phyloP scores from a whole-genome alignment of 2,113 vertebrate species.

The Pterocles burchelli region DNA sequence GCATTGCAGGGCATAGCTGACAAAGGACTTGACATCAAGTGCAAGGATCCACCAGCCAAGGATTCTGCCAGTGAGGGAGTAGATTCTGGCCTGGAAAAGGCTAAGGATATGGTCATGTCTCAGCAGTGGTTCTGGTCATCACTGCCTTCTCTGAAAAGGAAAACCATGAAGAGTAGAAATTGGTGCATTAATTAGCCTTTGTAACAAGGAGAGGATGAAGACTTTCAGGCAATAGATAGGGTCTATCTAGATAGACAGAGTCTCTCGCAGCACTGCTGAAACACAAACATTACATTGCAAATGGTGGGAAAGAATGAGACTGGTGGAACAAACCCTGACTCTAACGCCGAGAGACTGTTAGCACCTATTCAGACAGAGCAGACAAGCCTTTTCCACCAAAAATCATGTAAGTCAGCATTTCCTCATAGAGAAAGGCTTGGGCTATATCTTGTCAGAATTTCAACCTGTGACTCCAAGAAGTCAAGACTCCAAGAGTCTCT shows the following conservation, averaged over 20 bases:
- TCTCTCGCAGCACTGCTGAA: not conserved
- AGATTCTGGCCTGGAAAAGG: not conserved
- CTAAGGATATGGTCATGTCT: fast-evolving
- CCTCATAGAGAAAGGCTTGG: not conserved
- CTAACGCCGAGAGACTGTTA: not conserved
- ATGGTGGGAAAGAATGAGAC: not conserved
- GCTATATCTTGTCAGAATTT: not conserved
- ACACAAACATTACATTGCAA: not conserved
- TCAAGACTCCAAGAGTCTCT: not conserved
- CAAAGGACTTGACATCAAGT: not conserved
- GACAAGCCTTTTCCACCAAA: not conserved
- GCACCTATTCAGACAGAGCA: not conserved
- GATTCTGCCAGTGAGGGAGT: not conserved
- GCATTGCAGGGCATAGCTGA: not conserved
- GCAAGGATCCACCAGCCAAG: not conserved
- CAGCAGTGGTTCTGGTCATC: not conserved
- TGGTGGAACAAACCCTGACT: not conserved
- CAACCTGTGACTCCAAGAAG: not conserved
- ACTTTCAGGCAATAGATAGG: not conserved
- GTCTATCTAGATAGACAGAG: not conserved
- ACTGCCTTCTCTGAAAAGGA: not conserved
- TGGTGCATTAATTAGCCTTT: not conserved
- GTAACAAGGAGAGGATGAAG: not conserved
- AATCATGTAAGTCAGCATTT: not conserved
- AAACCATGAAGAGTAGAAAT: not conserved